Base-by-base conservation (phyloP, 2,888 invertebrate genomes). In the Synanthedon andrenaeformis region DNA sequence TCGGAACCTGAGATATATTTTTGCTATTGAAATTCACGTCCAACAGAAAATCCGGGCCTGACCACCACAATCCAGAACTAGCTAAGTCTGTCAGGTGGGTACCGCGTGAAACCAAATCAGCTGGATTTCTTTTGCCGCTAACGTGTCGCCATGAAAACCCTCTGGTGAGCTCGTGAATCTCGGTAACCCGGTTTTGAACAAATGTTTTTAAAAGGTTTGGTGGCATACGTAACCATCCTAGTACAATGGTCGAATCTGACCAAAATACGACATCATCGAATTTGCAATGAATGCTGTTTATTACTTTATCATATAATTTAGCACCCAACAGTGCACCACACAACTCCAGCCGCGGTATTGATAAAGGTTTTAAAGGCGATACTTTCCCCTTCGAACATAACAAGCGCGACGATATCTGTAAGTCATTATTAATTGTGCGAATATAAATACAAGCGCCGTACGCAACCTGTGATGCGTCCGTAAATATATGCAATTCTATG, bases 291-390 rank as follows among this genome's bases (percentile, higher is more conserved):
- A 61, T 48, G 6, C 62, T 58, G n/a, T 53, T 14, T 8, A 53
- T 51, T 14, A 63, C 51, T 42, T 61, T 64, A 3, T 19, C 35
- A 41, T 54, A 58, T 13, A 69, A 54, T 51, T 59, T 55, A 48
- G 62, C 53, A 49, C 59, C 60, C 42, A 66, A 17, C 19, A 65
- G 52, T 1, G 63, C 65, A 2, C 58, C 66, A 49, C 64, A 66
- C 1, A 69, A 54, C 49, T 70, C 69, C 3, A 67, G 50, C 3
- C 66, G 59, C 2, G 65, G 63, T n/a, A 65, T 56, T 2, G 56
- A 59, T 12, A 42, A 12, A 5, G 56, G 50, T 53, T 65, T 64
- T 2, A 59, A 5, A 1, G 64, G 62, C 6, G 64, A 61, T 10
- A 65, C 58, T 23, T 55, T 57, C 41, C 58, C 54, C 55, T 63